Percentiles rank a stretch among this genome's conserved stretches.
Conservation (phyloP, 2,113 vertebrate species). For the Syngnathus scovelli region DNA sequence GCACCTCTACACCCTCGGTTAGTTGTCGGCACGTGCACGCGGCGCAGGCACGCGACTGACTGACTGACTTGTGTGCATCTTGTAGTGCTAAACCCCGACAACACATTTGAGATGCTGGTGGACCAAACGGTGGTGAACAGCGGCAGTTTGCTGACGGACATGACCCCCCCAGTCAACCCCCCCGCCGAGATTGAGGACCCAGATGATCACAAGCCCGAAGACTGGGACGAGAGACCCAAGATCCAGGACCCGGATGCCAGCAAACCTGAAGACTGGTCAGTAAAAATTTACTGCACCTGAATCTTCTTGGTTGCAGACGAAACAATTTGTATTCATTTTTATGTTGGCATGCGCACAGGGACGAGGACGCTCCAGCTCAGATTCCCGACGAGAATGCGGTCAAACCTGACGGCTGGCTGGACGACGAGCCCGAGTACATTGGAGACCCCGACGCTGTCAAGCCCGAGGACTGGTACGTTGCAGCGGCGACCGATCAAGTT, state of each 20-base stretch:
- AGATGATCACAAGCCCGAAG: conserved; percentile 91
- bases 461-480: conserved; percentile 87
- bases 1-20: conserved; percentile 90
- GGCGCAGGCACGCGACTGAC: conserved; percentile 27
- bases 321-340: too few relatives aligned
- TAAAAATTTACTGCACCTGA: neutral
- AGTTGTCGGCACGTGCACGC: neutral
- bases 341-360: conserved; percentile 69
- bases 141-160: conserved; percentile 85
- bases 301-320: neutral
- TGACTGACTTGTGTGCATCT: conserved; percentile 62
- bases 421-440: conserved; percentile 89
- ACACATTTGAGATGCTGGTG: conserved; percentile 89
- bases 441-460: conserved; percentile 90
- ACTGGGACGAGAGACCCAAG: conserved; percentile 97
- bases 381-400: conserved; percentile 84
- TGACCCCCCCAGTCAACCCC: conserved; percentile 91
- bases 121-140: conserved; percentile 92
- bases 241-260: conserved; percentile 89
- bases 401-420: conserved; percentile 95
- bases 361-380: conserved; percentile 94
- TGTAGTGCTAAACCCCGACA: conserved; percentile 93
- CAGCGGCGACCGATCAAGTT: neutral
- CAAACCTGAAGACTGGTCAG: conserved; percentile 96
- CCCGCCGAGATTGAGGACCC: conserved; percentile 92